Base-by-base conservation (phyloP, 2,888 invertebrate genomes). In the Cyclophora punctaria region DNA sequence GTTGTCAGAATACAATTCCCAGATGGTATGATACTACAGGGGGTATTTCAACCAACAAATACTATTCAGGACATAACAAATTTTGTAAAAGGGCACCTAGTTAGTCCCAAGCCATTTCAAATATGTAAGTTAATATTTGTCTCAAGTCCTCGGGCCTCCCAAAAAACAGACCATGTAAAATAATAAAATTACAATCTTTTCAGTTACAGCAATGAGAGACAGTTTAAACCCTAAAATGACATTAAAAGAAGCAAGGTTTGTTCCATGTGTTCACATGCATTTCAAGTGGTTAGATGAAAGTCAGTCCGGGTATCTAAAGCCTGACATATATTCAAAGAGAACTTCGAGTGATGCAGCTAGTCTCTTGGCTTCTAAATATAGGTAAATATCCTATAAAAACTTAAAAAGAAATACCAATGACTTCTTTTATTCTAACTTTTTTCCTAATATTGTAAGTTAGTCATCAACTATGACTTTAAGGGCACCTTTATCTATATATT, bases 1-100 rank as follows among this genome's bases (percentile, higher is more conserved):
- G 92, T 97, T 5, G 93, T 98, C 45, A 89, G 98, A 50, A 86
- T 98, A 56, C 94, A 95, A 71, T 98, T 98, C 78, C 96, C 97
- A 3, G 94, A 97, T 80, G 91, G 93, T 48, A 89, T 93, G 45
- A 94, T 97, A 43, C 87, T 98, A 34, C 98, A 98, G 81, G 97
- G 94, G 6, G 90, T 94, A 43, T 98, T 98, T 71, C 88, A 90
- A 58, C 95, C 97, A 2, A 85, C 90, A 6, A 95, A 97, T 74
- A 93, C 91, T 3, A 89, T 97, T 40, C 82, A 89, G 62, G 90
- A 91, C 55, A 90, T 98, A 3, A 89, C 90, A 51, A 90, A 93
- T 49, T 97, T 97, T 85, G 91, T 97, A 1, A 91, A 90, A 66
- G 89, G 89, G 47, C 93, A 94, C 77, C 82, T 98, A 35, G 84